These are phyloP conservation scores for Loripinus fragilis DNA, from an alignment of 2,888 invertebrate species.

Conservation along the genomic window DNA sequence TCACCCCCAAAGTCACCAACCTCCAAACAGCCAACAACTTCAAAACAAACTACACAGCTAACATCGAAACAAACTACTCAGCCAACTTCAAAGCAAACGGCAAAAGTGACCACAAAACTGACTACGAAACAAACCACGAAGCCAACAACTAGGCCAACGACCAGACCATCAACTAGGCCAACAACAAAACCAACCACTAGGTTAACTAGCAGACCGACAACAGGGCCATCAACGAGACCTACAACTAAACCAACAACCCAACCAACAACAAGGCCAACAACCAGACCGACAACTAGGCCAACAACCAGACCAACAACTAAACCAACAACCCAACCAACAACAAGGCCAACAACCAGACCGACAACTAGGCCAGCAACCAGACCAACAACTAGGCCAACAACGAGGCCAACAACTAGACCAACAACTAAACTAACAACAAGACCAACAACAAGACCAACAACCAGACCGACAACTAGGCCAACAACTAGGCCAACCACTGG, in stretches of 20 bases:
- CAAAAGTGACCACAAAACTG: slow-evolving; percentile 16
- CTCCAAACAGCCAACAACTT: slow-evolving; percentile 11
- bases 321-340: not conserved
- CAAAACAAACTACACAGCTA: not conserved
- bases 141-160: not conserved
- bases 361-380: not conserved
- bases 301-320: not conserved
- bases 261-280: slow-evolving; percentile 10
- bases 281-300: not conserved
- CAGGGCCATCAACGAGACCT: not conserved
- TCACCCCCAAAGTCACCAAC: slow-evolving; percentile 17
- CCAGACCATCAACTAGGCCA: not conserved
- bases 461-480: not conserved
- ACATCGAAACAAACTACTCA: not conserved
- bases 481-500: slow-evolving; percentile 10
- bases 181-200: not conserved
- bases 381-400: not conserved
- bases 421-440: not conserved
- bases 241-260: slow-evolving; percentile 6
- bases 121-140: slow-evolving; percentile 1
- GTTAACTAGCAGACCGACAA: not conserved
- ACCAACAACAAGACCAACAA: not conserved
- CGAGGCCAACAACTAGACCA: not conserved
- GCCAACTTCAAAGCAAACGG: slow-evolving; percentile 15
- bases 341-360: not conserved